Evolutionary conservation across 2,797 vertebrate genomes (phyloP), one percentile per base, ranked within the genome.

Genomic region (Hippocampus kuda): DNA sequence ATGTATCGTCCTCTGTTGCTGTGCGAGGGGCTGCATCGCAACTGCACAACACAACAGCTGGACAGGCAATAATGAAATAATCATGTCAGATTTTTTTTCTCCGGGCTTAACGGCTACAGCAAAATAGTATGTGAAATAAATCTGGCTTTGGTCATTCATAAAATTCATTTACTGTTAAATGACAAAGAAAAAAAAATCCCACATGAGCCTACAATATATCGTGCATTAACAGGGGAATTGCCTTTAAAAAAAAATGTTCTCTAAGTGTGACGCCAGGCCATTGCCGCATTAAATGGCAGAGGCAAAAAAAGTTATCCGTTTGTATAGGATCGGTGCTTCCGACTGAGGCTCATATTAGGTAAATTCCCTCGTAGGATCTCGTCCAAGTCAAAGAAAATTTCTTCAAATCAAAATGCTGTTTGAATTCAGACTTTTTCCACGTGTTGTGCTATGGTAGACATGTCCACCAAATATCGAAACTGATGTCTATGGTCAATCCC

Each of bases 1-100:
- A 44, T 46, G 63, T 16, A 65, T 65, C 46, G n/a, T 65, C 63
- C 63, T 41, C 38, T 15, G 24, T 46, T 65, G 41, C 42, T 26
- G 11, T 44, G 63, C 10, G 22, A 15, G 34, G 20, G 6, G 27
- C 65, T 53, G 26, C 65, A 4, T 34, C 51, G 65, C 46, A 66
- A 53, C 10, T 3, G 26, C 30, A 67, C 48, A 54, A 65, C 64
- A 49, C 13, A 46, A 53, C 27, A 66, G 27, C 65, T 49, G 30
- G 41, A 51, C 10, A 34, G 46, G 51, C 20, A 30, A 66, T 44
- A 27, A 42, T 54, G 4, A 24, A 54, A 65, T 34, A 60, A 46
- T 46, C 1, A 46, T 46, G 13, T 13, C 5, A 9, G 30, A 18
- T 8, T 20, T 27, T 12, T 27, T 11, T 11, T 20, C 27, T 38